phyloP scores from a whole-genome alignment of 2,797 vertebrate genomes.

The Melanogrammus aeglefinus region DNA sequence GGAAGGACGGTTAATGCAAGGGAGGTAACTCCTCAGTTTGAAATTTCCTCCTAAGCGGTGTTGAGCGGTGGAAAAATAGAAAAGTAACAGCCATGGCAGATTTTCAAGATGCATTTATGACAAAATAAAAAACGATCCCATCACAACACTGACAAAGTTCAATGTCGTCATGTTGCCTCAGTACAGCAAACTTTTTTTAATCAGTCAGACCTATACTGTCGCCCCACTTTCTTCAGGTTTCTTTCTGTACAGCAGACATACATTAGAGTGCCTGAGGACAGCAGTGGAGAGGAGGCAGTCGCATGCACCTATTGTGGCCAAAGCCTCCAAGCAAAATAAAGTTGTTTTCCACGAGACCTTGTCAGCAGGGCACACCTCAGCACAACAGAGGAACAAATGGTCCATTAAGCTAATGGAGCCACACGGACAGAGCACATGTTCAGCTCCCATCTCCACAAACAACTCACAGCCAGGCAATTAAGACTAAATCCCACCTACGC shows the following conservation, averaged over 20 bases:
- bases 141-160: neutral
- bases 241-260: neutral
- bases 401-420: constrained; percentile 56
- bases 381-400: constrained; percentile 55
- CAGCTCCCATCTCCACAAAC: constrained; percentile 43
- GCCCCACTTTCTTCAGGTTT: neutral
- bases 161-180: constrained; percentile 1
- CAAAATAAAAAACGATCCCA: neutral
- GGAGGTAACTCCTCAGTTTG: neutral
- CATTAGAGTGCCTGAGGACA: constrained; percentile 22
- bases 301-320: constrained; percentile 15
- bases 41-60: neutral
- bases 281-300: constrained; percentile 28
- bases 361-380: constrained; percentile 46
- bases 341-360: constrained; percentile 43
- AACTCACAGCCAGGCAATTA: constrained; percentile 61
- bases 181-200: constrained; percentile 4
- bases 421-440: constrained; percentile 56
- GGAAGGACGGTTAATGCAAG: neutral
- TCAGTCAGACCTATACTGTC: constrained; percentile 16
- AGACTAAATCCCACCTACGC: constrained; percentile 33
- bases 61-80: neutral
- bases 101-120: neutral
- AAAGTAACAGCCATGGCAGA: neutral
- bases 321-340: constrained; percentile 34